phyloP scores from a whole-genome alignment of 1,140 invertebrate genomes.

The Drosophila lini region DNA sequence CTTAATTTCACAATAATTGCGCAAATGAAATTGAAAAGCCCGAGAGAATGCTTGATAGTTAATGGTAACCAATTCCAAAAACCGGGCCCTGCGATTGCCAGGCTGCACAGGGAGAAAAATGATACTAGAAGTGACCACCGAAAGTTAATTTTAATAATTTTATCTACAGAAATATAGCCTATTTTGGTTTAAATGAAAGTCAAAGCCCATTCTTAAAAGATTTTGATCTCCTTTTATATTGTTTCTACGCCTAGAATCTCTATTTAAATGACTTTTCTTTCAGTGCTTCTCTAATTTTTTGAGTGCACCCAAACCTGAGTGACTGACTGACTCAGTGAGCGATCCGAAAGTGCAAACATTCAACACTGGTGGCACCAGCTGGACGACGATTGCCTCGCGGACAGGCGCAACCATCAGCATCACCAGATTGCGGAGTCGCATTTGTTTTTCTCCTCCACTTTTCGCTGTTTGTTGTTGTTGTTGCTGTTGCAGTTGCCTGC shows the following conservation, averaged over 20 bases:
- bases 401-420: conserved; percentile 40
- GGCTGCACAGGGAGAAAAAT: conserved; percentile 19
- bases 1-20: conserved; percentile 80
- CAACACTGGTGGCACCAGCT: conserved; percentile 77
- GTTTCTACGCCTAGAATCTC: background rate
- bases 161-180: no score
- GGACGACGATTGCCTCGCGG: conserved; percentile 57
- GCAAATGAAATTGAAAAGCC: conserved; percentile 69
- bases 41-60: conserved; percentile 34
- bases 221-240: background rate
- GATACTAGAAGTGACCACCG: no score
- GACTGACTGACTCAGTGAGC: conserved; percentile 43
- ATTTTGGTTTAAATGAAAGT: no score
- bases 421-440: conserved; percentile 46
- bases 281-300: conserved; percentile 9
- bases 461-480: background rate
- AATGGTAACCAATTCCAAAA: conserved; percentile 50
- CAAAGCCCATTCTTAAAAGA: background rate
- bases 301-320: conserved; percentile 24
- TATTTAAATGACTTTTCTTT: background rate
- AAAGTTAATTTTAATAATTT: no score
- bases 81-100: conserved; percentile 18
- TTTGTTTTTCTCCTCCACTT: conserved; percentile 16
- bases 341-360: conserved; percentile 77
- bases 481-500: background rate